Base-by-base conservation (phyloP, 2,113 vertebrate genomes). In the Lucifuga dentata region DNA sequence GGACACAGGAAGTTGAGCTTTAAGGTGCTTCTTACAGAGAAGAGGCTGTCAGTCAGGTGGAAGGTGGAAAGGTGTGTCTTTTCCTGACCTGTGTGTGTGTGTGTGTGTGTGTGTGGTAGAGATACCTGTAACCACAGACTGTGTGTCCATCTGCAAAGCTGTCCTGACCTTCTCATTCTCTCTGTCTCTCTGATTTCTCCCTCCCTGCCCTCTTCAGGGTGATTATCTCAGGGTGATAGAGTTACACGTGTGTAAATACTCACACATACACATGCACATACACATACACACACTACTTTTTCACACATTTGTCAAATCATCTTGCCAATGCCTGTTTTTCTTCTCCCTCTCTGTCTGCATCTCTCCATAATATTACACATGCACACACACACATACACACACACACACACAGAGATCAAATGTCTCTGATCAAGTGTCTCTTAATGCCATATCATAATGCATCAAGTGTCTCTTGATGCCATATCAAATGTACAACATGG, bases 391-490 rank as follows among this genome's bases (percentile, higher is more conserved):
- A 40, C 58, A 65, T 48, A 50, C 23, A 62, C 39, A 48, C 39
- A 49, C 45, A 41, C 21, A 60, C 19, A 45, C 61, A 71, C 4
- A 15, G 23, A 56, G 64, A 85, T 85, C 74, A 76, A 61, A 68
- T 85, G 76, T 84, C 78, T 61, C 23, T 73, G n/a, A n/a, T n/a
- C 74, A 76, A 61, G 70, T 85, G 76, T 84, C 78, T 61, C 23
- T 73, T 78, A 40, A 86, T 69, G 67, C 41, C 49, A 8, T 68
- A 65, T 88, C 61, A 62, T 29, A 29, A 3, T 29, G 26, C n/a
- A 29, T 7, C 72, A 76, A 61, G 70, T 84, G 73, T 84, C 77
- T 59, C 23, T 73, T 78, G 46, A 86, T 68, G 66, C 44, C 52
- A 8, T 67, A 65, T 88, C 61, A 62, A 68, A 76, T 65, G 68